Evolutionary conservation across 2,888 invertebrate species (phyloP), one percentile per base, ranked within the genome.

Genomic region (Serripes groenlandicus): DNA sequence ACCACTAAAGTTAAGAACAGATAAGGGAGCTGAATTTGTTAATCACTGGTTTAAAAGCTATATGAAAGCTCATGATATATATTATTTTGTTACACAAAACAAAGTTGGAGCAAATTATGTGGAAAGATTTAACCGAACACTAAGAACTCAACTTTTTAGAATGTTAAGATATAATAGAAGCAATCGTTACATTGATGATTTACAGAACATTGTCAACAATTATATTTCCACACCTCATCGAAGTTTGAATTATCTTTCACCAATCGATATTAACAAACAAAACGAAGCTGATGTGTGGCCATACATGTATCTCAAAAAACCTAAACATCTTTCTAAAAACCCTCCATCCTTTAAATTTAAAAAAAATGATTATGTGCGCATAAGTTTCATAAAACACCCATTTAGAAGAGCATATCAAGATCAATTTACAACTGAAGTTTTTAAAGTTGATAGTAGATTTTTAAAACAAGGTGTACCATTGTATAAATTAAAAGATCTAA

Each of bases 351-450:
- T 64, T 58, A 78, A 66, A 56, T 60, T 82, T 71, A 58, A 60
- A 66, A 58, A 78, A 35, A 70, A 71, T 28, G 72, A 72, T 54
- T 78, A 64, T 56, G 66, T 75, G 74, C 75, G 82, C 9, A 4
- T 83, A 5, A 78, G 72, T 72, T 78, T 66, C 64, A 30, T 60
- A 68, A 83, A 78, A 72, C 75, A 78, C 23, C 78, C 78, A 5
- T 78, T 83, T 75, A 37, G 78, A 72, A 49, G 82, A 21, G 68
- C 78, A 11, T 83, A 78, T 75, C 78, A 82, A 68, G 75, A 83
- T 21, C 78, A 78, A 68, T 78, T 78, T 66, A 75, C 78, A 30
- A 60, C 78, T 1, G 79, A 79, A 56, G 76, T 83, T 15, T 83
- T 83, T 74, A 78, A 74, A 70, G 72, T 76, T 28, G 68, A 72